phyloP scores from a whole-genome alignment of 2,888 invertebrate genomes.

The Diplazon laetatorius region DNA sequence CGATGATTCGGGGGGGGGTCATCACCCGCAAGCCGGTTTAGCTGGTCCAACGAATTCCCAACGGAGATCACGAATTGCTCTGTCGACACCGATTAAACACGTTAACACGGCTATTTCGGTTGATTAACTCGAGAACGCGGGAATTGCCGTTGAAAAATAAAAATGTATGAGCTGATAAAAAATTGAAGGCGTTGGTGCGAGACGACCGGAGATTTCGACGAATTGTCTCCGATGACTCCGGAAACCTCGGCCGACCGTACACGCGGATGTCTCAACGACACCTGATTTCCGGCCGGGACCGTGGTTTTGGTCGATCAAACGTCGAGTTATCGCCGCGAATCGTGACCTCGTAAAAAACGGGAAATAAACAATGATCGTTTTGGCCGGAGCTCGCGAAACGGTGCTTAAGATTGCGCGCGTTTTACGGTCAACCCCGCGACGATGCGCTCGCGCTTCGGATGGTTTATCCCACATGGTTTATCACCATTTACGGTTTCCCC shows the following conservation, averaged over 20 bases:
- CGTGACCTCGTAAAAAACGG: slow-evolving; percentile 56
- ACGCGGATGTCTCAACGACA: neutral
- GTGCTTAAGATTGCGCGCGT: slow-evolving; percentile 40
- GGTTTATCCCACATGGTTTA: slow-evolving; percentile 44
- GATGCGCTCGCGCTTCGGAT: slow-evolving; percentile 35
- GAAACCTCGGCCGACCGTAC: neutral
- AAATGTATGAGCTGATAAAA: slow-evolving; percentile 20
- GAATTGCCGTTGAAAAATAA: too few species aligned
- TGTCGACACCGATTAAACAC: neutral
- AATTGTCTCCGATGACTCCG: too few species aligned
- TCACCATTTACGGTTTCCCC: slow-evolving; percentile 35
- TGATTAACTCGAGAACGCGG: slow-evolving; percentile 2
- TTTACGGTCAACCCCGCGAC: slow-evolving; percentile 17
- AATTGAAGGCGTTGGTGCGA: slow-evolving; percentile 16
- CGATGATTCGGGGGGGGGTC: too few species aligned
- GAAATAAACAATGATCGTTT: slow-evolving; percentile 43
- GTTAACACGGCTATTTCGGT: slow-evolving; percentile 19
- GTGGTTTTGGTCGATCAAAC: slow-evolving; percentile 9
- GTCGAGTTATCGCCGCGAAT: slow-evolving; percentile 21
- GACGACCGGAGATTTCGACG: too few species aligned
- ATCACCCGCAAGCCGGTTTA: too few species aligned
- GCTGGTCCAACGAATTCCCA: too few species aligned
- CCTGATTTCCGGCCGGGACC: too few species aligned
- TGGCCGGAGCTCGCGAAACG: slow-evolving; percentile 10
- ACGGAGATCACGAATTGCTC: too few species aligned